Conservation (phyloP, 23 tunicate genomes). For the Ascidia mentula region DNA sequence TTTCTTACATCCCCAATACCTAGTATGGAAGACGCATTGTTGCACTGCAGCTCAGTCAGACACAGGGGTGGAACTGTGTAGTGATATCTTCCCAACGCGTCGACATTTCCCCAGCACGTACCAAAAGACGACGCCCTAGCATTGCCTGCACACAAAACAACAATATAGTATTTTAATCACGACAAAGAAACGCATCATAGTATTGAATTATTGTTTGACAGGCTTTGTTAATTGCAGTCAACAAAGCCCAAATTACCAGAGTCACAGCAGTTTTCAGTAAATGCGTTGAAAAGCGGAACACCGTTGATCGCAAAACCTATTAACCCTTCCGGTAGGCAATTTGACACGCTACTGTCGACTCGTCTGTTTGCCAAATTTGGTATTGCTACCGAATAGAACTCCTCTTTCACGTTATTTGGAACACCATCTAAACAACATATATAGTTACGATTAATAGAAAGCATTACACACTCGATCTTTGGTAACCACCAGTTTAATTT, state of each 20-base stretch:
- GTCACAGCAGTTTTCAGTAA: not conserved
- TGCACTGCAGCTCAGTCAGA: constrained; percentile 29
- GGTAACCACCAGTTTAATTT: no score
- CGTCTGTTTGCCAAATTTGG: not conserved
- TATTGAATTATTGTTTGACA: no score
- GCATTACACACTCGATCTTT: no score
- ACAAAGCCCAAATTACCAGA: not conserved
- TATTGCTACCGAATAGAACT: not conserved
- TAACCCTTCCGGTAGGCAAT: constrained; percentile 10
- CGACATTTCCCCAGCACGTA: constrained; percentile 39
- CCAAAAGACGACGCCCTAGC: constrained; percentile 27
- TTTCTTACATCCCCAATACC: no score
- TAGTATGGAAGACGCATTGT: constrained; percentile 7
- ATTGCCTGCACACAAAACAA: not conserved
- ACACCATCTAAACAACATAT: no score
- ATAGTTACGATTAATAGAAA: no score
- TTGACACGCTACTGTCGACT: not conserved
- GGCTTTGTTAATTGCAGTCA: not conserved
- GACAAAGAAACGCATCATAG: not conserved
- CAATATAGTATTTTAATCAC: no score
- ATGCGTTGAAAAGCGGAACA: constrained; percentile 18
- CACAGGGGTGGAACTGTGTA: constrained; percentile 39
- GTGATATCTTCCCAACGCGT: constrained; percentile 33
- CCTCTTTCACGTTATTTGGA: no score
- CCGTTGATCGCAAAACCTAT: constrained; percentile 21